A percentile compares a stretch with the other conserved stretches of the same genome.
Conservation (phyloP, 1,140 invertebrate genomes). For the Chironomus tepperi region DNA sequence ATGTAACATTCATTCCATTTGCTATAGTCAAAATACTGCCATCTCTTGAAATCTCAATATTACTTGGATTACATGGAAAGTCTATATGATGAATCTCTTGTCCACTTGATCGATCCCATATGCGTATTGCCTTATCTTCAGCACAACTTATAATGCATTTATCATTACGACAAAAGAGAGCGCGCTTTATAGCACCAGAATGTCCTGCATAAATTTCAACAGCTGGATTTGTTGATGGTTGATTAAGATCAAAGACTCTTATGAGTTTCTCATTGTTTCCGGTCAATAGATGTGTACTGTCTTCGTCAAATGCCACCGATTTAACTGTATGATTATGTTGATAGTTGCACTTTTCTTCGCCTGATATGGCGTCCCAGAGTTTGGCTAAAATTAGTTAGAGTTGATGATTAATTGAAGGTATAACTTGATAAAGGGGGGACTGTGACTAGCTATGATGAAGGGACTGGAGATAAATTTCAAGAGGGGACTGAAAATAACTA, state of each 20-base stretch:
- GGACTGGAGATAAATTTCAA: too few species aligned
- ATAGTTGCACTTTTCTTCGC: slow-evolving; percentile 88
- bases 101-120: slow-evolving; percentile 71
- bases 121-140: slow-evolving; percentile 81
- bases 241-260: slow-evolving; percentile 84
- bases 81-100: slow-evolving; percentile 76
- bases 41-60: slow-evolving; percentile 83
- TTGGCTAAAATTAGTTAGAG: slow-evolving; percentile 35
- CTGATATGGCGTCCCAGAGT: slow-evolving; percentile 90
- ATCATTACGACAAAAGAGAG: slow-evolving; percentile 74
- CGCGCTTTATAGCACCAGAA: slow-evolving; percentile 72
- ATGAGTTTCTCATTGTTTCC: slow-evolving; percentile 92
- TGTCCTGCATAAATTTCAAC: slow-evolving; percentile 74
- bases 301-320: slow-evolving; percentile 82
- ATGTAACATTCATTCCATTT: slow-evolving; percentile 68
- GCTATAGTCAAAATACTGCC: slow-evolving; percentile 76
- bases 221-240: slow-evolving; percentile 60
- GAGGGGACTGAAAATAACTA: too few species aligned
- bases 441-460: too few species aligned
- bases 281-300: slow-evolving; percentile 72
- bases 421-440: too few species aligned
- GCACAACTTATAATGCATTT: slow-evolving; percentile 77
- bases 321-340: slow-evolving; percentile 97
- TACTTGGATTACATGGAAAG: slow-evolving; percentile 72
- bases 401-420: too few species aligned